phyloP scores from a whole-genome alignment of 2,888 invertebrate genomes.

The Cistogaster globosa region DNA sequence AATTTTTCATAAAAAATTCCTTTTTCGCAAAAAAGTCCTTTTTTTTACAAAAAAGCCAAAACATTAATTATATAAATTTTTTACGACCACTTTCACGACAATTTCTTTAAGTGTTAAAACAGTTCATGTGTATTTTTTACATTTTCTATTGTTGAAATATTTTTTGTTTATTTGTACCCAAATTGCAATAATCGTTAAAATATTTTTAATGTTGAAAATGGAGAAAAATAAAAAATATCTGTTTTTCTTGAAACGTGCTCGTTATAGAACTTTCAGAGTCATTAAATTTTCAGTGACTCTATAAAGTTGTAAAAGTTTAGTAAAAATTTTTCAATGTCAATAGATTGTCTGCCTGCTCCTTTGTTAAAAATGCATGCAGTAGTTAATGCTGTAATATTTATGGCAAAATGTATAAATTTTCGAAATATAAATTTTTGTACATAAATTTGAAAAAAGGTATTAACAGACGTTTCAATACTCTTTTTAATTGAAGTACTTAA shows the following conservation, averaged over 20 bases:
- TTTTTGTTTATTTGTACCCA: slow-evolving; percentile 18
- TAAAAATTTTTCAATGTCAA: slow-evolving; percentile 14
- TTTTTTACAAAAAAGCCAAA: too few relatives aligned
- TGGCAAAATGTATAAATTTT: slow-evolving; percentile 11
- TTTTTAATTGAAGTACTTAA: not conserved
- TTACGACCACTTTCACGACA: too few relatives aligned
- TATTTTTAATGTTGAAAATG: slow-evolving; percentile 43
- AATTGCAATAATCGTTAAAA: slow-evolving; percentile 47
- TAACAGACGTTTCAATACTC: slow-evolving; percentile 4
- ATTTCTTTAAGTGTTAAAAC: too few relatives aligned
- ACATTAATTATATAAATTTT: too few relatives aligned
- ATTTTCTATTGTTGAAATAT: slow-evolving; percentile 2
- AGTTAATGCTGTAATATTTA: slow-evolving; percentile 6
- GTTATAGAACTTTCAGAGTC: not conserved
- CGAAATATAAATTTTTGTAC: too few relatives aligned
- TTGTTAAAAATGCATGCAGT: not conserved
- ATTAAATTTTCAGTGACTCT: slow-evolving; percentile 30
- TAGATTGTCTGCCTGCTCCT: not conserved
- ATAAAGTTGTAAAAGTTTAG: slow-evolving; percentile 44
- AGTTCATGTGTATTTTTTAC: too few relatives aligned
- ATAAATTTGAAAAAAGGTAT: not conserved
- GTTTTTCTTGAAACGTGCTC: slow-evolving; percentile 4
- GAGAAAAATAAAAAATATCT: not conserved
- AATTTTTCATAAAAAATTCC: too few relatives aligned
- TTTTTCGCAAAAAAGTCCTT: too few relatives aligned